Base-by-base conservation (phyloP, 2,797 vertebrate genomes). In the Leuciscus waleckii region DNA sequence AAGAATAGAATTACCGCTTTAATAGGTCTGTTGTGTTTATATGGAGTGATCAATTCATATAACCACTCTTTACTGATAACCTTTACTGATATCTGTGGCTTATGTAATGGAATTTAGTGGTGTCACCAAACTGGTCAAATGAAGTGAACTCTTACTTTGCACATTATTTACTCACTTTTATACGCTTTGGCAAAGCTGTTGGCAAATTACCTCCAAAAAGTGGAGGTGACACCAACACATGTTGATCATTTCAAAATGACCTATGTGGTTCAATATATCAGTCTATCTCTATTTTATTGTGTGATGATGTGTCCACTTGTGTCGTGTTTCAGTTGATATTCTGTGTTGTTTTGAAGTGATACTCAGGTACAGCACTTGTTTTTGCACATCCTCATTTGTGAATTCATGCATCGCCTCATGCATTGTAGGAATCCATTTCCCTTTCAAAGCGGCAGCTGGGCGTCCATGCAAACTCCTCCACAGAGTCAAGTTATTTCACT, bases 401-500 rank as follows among this genome's bases (percentile, higher is more conserved):
- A 82, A 46, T 43, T 70, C 79, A 69, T 10, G 46, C 69, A 46
- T 21, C 7, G 29, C 7, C 54, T 69, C 79, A 54, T 26, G 32
- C 56, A 49, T 46, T 7, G 39, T 43, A 37, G 32, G 71, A 77
- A 41, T n/a, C 61, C n/a, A 84, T 84, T 84, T 78, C 82, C 82
- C 82, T 77, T 76, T 77, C 82, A 84, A 84, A 84, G 63, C 0
- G 39, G 26, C 58, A 79, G 39, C 17, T 61, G 80, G 21, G 61
- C 61, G 11, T 49, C n/a, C 63, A 84, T 77, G 74, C 82, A 84
- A 83, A 75, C 39, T 35, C 13, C 70, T 75, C 19, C 19, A 74
- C 89, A 87, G 85, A 76, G 88, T 14, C 32, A 21, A 93, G 90
- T 89, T 2, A 86, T 90, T 92, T 65, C 41, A 41, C 21, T 49